Conservation (phyloP, 2,797 vertebrate species). For the Platalea minor region DNA sequence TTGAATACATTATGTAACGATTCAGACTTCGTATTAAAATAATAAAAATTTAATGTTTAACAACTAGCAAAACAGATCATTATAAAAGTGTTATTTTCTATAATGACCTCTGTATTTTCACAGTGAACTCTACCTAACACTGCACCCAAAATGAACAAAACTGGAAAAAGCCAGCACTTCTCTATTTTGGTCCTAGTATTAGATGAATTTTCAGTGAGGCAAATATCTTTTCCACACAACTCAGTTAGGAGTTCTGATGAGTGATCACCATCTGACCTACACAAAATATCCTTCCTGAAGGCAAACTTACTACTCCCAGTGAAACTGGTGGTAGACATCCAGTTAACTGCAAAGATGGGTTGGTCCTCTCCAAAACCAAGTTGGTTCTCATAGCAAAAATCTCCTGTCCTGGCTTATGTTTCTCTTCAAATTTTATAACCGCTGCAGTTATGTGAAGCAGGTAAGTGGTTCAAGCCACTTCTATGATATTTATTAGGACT, state of each 20-base stretch:
- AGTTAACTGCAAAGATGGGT: neutral
- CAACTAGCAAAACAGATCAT: neutral
- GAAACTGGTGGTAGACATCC: neutral
- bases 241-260: conserved; percentile 18
- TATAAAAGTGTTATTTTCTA: neutral
- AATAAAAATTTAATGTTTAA: neutral
- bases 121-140: neutral
- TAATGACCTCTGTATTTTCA: neutral
- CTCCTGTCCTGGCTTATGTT: neutral
- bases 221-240: neutral
- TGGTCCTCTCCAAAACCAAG: neutral
- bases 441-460: neutral
- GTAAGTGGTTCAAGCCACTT: neutral
- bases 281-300: neutral
- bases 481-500: neutral
- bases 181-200: neutral
- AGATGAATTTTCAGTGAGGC: neutral
- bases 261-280: neutral
- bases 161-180: neutral
- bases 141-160: neutral
- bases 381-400: neutral
- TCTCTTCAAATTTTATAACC: neutral
- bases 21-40: neutral
- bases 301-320: neutral
- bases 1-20: neutral